A percentile compares a stretch with the other conserved stretches of the same genome.
Evolutionary conservation across 2,888 invertebrate genomes (phyloP).

Genomic region (Corbicula japonica): DNA sequence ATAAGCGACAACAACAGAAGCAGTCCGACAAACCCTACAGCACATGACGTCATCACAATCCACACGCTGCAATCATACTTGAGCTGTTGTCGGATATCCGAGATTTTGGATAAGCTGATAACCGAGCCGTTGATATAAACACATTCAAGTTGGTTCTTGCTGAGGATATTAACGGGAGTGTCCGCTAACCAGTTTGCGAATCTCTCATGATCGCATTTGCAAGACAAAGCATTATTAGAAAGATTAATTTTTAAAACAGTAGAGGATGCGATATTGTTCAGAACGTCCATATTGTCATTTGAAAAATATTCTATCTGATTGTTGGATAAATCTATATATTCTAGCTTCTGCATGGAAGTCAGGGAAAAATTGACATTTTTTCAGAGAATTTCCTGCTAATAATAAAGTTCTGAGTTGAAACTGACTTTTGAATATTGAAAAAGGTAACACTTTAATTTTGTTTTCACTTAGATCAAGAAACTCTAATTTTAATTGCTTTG

Average conservation of each 20-base stretch:
- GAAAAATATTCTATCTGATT: conserved; percentile 12
- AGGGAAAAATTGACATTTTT: conserved; percentile 15
- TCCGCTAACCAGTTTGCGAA: conserved; percentile 17
- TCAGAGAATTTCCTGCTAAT: conserved; percentile 28
- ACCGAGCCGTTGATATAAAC: not conserved
- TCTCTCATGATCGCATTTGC: conserved; percentile 1
- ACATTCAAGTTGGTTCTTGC: not conserved
- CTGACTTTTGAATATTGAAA: conserved; percentile 28
- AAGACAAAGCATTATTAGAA: conserved; percentile 1
- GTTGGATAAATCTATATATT: too few relatives aligned
- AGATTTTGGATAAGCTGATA: not conserved
- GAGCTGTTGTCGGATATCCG: not conserved
- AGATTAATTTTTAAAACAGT: not conserved
- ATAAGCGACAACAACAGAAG: conserved; percentile 5
- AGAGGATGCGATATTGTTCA: conserved; percentile 15
- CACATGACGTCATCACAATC: conserved; percentile 11
- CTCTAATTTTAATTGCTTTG: not conserved
- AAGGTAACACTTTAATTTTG: conserved; percentile 20
- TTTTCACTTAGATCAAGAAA: conserved; percentile 4
- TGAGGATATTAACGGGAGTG: conserved; percentile 1
- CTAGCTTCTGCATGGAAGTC: conserved; percentile 12
- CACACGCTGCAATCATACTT: conserved; percentile 23
- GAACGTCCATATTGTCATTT: not conserved
- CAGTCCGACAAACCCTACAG: not conserved
- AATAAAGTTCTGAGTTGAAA: conserved; percentile 5